phyloP scores from a whole-genome alignment of 2,888 invertebrate species.

The Aspidiotus destructor region DNA sequence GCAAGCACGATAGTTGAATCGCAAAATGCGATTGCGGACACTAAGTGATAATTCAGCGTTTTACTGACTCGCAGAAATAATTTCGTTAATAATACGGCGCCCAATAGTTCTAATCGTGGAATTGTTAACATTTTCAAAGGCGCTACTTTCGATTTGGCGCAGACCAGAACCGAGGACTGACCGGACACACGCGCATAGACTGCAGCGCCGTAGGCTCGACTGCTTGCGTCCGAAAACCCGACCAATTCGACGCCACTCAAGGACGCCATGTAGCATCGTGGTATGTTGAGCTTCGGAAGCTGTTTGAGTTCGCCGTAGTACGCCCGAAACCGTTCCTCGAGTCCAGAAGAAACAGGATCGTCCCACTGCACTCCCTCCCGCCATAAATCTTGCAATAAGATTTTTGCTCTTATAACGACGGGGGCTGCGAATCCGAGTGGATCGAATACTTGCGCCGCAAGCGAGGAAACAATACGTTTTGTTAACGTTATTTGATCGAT shows the following conservation, averaged over 20 bases:
- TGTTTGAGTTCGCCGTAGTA: constrained; percentile 6
- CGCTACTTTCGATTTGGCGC: constrained; percentile 25
- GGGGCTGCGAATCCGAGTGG: constrained; percentile 26
- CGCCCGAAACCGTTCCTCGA: background rate
- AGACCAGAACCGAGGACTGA: background rate
- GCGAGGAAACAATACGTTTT: constrained; percentile 20
- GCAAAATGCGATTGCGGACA: background rate
- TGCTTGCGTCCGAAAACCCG: constrained; percentile 21
- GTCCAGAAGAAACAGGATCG: constrained; percentile 11
- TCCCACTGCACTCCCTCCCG: constrained; percentile 19
- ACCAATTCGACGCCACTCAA: background rate
- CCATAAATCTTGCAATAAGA: constrained; percentile 31
- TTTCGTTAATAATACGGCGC: constrained; percentile 31
- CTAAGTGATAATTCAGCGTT: background rate
- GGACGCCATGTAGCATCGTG: background rate
- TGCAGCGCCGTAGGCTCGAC: constrained; percentile 13
- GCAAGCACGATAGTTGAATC: constrained; percentile 15
- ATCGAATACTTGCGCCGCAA: constrained; percentile 21
- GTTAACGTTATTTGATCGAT: background rate
- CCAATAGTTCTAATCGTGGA: constrained; percentile 34
- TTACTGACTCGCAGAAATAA: constrained; percentile 17
- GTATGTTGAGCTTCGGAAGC: background rate
- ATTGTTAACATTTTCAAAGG: constrained; percentile 18
- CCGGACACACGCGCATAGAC: background rate
- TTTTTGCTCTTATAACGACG: constrained; percentile 19